These are phyloP conservation scores for Phalacrocorax aristotelis DNA, from an alignment of 2,113 vertebrate genomes.

Conservation along the genomic window DNA sequence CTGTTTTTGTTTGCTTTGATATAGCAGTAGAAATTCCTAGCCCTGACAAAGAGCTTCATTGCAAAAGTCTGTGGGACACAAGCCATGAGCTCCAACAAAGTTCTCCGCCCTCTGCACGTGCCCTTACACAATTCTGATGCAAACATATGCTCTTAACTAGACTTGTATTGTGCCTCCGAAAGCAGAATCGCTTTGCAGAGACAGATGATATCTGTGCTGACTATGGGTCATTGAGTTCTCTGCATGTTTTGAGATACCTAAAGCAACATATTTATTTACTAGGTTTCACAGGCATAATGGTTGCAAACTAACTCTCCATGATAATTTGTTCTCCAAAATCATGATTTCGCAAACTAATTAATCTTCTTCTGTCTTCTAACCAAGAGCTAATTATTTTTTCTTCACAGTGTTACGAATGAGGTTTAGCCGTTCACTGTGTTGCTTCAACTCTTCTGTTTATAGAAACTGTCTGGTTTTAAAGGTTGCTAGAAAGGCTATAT, in stretches of 20 bases:
- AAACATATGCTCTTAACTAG: neutral
- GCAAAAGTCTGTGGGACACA: neutral
- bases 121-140: neutral
- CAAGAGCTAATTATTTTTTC: slow-evolving; percentile 7
- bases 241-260: neutral
- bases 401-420: neutral
- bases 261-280: neutral
- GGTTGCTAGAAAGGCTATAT: neutral
- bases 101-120: neutral
- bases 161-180: neutral
- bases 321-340: slow-evolving; percentile 28
- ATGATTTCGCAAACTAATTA: slow-evolving; percentile 31
- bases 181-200: neutral
- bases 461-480: neutral
- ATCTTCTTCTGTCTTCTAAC: slow-evolving; percentile 2
- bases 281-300: neutral
- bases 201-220: neutral
- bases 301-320: neutral
- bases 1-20: neutral
- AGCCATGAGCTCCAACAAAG: neutral
- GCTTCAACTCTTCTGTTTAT: neutral
- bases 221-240: neutral
- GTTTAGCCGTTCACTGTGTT: neutral
- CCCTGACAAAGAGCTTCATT: neutral
- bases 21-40: neutral